Evolutionary conservation across 2,888 invertebrate genomes (phyloP).

Genomic region (Phortica magna): DNA sequence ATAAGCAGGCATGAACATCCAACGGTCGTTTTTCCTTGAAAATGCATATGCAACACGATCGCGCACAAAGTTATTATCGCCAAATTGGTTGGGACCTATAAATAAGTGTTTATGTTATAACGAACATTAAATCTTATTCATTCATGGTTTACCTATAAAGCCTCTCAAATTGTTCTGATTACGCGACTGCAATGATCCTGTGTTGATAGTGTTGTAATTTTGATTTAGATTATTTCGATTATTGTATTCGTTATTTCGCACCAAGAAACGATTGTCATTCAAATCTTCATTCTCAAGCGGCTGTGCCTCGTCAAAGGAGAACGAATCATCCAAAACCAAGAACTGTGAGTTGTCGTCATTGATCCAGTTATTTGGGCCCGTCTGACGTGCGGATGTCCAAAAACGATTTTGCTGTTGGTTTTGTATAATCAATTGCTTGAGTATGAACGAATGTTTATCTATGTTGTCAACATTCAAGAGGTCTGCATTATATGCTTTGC

Average conservation of each 20-base stretch:
- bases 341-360: constrained; percentile 92
- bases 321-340: constrained; percentile 88
- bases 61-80: constrained; percentile 79
- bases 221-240: constrained; percentile 66
- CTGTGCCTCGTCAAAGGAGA: constrained; percentile 83
- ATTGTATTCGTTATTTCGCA: constrained; percentile 61
- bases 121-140: background rate
- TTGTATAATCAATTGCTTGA: constrained; percentile 87
- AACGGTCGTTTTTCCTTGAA: constrained; percentile 84
- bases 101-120: background rate
- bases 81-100: constrained; percentile 65
- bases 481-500: constrained; percentile 90
- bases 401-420: constrained; percentile 93
- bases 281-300: constrained; percentile 76
- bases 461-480: constrained; percentile 87
- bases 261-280: constrained; percentile 75
- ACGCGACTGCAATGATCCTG: constrained; percentile 60
- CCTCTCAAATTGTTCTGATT: constrained; percentile 70
- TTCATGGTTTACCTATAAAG: constrained; percentile 61
- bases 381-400: constrained; percentile 90
- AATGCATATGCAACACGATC: constrained; percentile 90
- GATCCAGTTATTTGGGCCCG: constrained; percentile 86
- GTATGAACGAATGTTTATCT: constrained; percentile 92
- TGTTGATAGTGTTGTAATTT: constrained; percentile 62
- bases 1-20: constrained; percentile 90